Percentiles rank a stretch among this genome's conserved stretches.
These are phyloP conservation scores for Drosophila santomea DNA, from an alignment of 1,140 invertebrate genomes.

Conservation along the genomic window DNA sequence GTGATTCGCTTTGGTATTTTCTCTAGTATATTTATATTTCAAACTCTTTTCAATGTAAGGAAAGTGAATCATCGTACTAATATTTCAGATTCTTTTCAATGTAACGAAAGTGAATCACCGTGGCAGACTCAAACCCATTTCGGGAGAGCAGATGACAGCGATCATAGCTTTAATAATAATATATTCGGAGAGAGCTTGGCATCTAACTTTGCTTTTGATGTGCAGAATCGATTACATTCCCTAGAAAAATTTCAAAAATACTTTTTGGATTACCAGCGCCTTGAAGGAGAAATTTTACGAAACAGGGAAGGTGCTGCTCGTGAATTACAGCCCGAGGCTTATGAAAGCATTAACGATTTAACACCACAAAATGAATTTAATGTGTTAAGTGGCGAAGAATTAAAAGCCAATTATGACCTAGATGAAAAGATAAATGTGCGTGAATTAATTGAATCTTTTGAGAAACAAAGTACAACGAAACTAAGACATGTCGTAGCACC, in stretches of 20 bases:
- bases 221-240: constrained; percentile 41
- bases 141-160: background rate
- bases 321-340: background rate
- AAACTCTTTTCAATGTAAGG: constrained; percentile 29
- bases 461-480: constrained; percentile 52
- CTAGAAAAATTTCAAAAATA: constrained; percentile 50
- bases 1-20: background rate
- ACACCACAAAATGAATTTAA: background rate
- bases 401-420: background rate
- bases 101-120: constrained; percentile 6
- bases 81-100: constrained; percentile 44
- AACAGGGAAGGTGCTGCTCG: constrained; percentile 1
- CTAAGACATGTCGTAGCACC: background rate
- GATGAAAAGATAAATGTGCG: constrained; percentile 87
- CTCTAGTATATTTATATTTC: constrained; percentile 11
- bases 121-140: background rate
- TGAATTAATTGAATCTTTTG: constrained; percentile 87
- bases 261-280: constrained; percentile 30
- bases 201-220: constrained; percentile 23
- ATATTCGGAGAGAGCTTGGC: constrained; percentile 1
- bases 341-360: background rate
- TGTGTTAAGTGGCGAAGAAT: background rate
- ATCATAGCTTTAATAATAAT: background rate
- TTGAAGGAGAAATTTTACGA: constrained; percentile 2
- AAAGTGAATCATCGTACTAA: constrained; percentile 3